Base-by-base conservation (phyloP, 2,888 invertebrate species). In the Apodemia duryi region DNA sequence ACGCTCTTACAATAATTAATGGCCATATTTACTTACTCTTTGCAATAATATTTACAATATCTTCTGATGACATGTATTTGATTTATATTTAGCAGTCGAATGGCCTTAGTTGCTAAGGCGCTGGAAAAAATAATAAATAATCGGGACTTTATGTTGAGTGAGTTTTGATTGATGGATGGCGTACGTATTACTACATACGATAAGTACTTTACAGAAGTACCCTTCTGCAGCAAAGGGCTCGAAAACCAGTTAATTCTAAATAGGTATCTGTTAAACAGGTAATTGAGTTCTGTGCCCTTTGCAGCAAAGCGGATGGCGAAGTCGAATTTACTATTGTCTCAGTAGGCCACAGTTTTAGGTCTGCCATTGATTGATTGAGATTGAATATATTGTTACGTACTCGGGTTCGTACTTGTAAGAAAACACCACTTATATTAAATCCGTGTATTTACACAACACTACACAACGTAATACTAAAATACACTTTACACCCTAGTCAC, bases 71-170 rank as follows among this genome's bases (percentile, higher is more conserved):
- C 57, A 57, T 29, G 32, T 29, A 32, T 29, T 29, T 54, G 32
- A 54, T 28, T 54, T 54, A 54, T 52, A 52, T 54, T 54, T 54
- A 54, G 29, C 32, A 54, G 29, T 28, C 29, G 29, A 29, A 54
- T 29, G 54, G 32, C 54, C 54, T 28, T 28, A 52, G 52, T 28
- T 28, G 28, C 32, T 57, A 13, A 11, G 57, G 35, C 32, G 32
- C 32, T 57, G 57, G 57, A 57, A 57, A 57, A n/a, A 57, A 57
- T 57, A 57, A 35, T 57, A 57, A 57, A 57, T 57, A 57, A 57
- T 3, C 32, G 11, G 32, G 32, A 35, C 57, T 32, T 32, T 35
- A 29, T 32, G 29, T 29, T 32, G 13, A 13, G 32, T 32, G 32
- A 32, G 29, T 2, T 32, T 6, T 11, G 57, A 57, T 32, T 29